Evolutionary conservation across 2,888 invertebrate genomes (phyloP).

Genomic region (Artemia sp.): DNA sequence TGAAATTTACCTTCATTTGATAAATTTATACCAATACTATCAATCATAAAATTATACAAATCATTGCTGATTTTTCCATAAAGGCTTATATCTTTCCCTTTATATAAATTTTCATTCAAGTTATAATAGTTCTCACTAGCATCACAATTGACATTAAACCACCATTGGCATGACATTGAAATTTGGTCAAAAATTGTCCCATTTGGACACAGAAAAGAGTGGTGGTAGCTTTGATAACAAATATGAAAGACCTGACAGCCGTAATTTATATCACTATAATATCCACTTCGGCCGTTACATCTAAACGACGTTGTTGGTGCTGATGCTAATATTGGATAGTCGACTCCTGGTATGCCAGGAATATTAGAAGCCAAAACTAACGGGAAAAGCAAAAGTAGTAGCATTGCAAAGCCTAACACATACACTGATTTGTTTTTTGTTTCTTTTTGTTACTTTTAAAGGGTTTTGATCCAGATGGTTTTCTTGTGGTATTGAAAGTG

Average conservation of each 20-base stretch:
- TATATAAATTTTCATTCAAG: conserved; percentile 21
- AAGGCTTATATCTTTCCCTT: neutral
- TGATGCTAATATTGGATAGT: conserved; percentile 22
- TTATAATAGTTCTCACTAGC: conserved; percentile 17
- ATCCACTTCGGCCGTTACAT: conserved; percentile 20
- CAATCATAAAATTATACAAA: neutral
- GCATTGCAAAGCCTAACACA: no score
- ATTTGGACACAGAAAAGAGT: conserved; percentile 22
- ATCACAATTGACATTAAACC: conserved; percentile 21
- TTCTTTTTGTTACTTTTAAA: no score
- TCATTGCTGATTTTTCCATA: neutral
- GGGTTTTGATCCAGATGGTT: no score
- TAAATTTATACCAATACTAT: neutral
- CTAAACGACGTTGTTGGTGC: conserved; percentile 20
- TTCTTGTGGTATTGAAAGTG: no score
- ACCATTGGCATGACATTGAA: conserved; percentile 22
- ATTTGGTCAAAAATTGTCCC: conserved; percentile 22
- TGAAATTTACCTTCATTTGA: no score
- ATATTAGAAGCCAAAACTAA: neutral
- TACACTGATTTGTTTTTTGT: no score
- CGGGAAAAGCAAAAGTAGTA: no score
- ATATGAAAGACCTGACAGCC: conserved; percentile 23
- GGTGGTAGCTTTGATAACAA: conserved; percentile 20
- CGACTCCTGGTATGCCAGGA: conserved; percentile 21
- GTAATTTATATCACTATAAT: conserved; percentile 20